Base-by-base conservation (phyloP, 2,888 invertebrate species). In the Epinotia brunnichana region DNA sequence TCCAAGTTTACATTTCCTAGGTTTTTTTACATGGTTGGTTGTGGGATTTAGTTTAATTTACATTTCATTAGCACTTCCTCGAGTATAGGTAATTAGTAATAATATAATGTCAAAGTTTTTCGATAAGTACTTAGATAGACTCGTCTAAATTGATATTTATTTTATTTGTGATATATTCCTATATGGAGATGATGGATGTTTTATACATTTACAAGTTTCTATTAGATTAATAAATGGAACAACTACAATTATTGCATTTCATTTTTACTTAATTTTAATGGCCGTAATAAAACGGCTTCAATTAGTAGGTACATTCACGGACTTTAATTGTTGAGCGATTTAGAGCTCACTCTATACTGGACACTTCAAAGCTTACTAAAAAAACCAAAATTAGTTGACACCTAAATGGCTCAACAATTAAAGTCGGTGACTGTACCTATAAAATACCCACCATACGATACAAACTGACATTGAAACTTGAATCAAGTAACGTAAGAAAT, bases 41-140 rank as follows among this genome's bases (percentile, higher is more conserved):
- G 35, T 60, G 71, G 66, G 57, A 57, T 66, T 29, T 74, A 75
- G 74, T 70, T 66, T 56, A 56, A 39, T 70, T 35, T 62, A 62
- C 9, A 57, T 56, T 68, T 84, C 90, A 90, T 85, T 81, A 91
- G 91, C 89, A 83, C 87, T 89, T 85, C 90, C 91, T 92, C 91
- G 91, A 91, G 76, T 80, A 60, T 79, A 74, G 73, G 64, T n/a
- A 57, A 54, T 51, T 63, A 70, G 70, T 19, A 15, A 69, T 63
- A 69, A 53, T 48, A 44, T 1, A 21, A 59, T n/a, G 15, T 21
- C 19, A 29, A 56, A 68, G 29, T 44, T 61, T 19, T 41, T 39
- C 9, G 24, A 54, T n/a, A 29, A 53, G 44, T 68, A 51, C 39
- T 51, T 66, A 15, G 48, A 67, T 67, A 29, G 24, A 29, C 7